Evolutionary conservation across 1,140 invertebrate genomes (phyloP).

Genomic region (Sycophaga agraensis): DNA sequence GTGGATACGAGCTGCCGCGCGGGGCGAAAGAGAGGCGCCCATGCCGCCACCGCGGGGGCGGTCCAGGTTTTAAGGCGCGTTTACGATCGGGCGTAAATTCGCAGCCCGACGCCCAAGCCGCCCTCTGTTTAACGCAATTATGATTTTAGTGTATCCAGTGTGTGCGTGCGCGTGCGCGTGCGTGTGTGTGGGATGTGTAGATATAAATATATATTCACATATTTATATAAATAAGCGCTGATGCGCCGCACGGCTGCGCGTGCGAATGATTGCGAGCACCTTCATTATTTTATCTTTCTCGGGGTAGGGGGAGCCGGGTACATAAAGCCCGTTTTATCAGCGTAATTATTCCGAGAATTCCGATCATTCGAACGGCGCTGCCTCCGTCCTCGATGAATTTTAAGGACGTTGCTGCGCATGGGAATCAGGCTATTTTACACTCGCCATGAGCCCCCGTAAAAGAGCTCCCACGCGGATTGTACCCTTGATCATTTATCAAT

Average conservation of each 20-base stretch:
- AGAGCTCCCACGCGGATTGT: too few relatives aligned
- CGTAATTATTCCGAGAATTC: slow-evolving; percentile 8
- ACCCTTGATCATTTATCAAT: too few relatives aligned
- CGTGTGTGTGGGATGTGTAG: background rate
- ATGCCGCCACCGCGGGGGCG: background rate
- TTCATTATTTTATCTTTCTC: background rate
- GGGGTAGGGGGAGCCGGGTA: too few relatives aligned
- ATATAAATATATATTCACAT: too few relatives aligned
- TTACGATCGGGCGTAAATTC: slow-evolving; percentile 25
- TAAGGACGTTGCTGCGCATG: too few relatives aligned
- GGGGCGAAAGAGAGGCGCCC: background rate
- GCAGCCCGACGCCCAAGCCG: background rate
- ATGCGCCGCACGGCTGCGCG: background rate
- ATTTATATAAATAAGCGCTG: too few relatives aligned
- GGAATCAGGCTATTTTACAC: too few relatives aligned
- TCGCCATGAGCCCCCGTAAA: too few relatives aligned
- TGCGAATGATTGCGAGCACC: slow-evolving; percentile 6
- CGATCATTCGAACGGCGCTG: background rate
- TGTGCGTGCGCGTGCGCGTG: background rate
- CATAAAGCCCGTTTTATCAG: slow-evolving; percentile 2
- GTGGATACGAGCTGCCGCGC: background rate
- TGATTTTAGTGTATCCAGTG: slow-evolving; percentile 3
- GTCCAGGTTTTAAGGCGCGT: slow-evolving; percentile 11
- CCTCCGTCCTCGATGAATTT: background rate
- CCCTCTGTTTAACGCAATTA: slow-evolving; percentile 18